A percentile compares a stretch with the other conserved stretches of the same genome.
These are phyloP conservation scores for Eupithecia exiguata DNA, from an alignment of 2,888 invertebrate genomes.

Conservation along the genomic window DNA sequence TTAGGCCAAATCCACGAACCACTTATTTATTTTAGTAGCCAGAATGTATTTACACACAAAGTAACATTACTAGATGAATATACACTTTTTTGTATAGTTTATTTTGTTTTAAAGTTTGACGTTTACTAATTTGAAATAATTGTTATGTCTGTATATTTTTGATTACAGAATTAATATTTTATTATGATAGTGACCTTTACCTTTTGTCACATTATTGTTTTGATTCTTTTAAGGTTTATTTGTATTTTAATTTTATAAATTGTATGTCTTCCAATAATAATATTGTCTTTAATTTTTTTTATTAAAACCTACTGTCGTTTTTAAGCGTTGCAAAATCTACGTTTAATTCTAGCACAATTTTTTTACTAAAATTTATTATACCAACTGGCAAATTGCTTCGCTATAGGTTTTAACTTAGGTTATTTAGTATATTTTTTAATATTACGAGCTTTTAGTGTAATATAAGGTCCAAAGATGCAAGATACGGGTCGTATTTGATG, in stretches of 20 bases:
- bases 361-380: constrained; percentile 64
- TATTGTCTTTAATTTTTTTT: constrained; percentile 56
- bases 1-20: constrained; percentile 56
- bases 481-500: constrained; percentile 65
- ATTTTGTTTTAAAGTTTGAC: constrained; percentile 43
- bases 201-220: constrained; percentile 47
- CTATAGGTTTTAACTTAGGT: constrained; percentile 68
- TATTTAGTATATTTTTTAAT: constrained; percentile 59
- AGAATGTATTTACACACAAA: constrained; percentile 40
- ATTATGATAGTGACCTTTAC: constrained; percentile 47
- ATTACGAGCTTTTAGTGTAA: constrained; percentile 72
- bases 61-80: constrained; percentile 31
- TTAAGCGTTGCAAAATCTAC: constrained; percentile 53
- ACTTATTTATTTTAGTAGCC: constrained; percentile 47
- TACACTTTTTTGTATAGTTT: constrained; percentile 36
- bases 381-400: constrained; percentile 64
- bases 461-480: constrained; percentile 78
- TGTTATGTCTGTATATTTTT: constrained; percentile 78
- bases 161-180: constrained; percentile 64
- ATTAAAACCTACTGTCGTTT: constrained; percentile 57
- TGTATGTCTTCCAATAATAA: constrained; percentile 76
- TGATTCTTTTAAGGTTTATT: constrained; percentile 41
- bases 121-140: constrained; percentile 41
- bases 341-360: constrained; percentile 65
- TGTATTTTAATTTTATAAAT: constrained; percentile 53